phyloP scores from a whole-genome alignment of 2,888 invertebrate species.

The Folsomia candida region DNA sequence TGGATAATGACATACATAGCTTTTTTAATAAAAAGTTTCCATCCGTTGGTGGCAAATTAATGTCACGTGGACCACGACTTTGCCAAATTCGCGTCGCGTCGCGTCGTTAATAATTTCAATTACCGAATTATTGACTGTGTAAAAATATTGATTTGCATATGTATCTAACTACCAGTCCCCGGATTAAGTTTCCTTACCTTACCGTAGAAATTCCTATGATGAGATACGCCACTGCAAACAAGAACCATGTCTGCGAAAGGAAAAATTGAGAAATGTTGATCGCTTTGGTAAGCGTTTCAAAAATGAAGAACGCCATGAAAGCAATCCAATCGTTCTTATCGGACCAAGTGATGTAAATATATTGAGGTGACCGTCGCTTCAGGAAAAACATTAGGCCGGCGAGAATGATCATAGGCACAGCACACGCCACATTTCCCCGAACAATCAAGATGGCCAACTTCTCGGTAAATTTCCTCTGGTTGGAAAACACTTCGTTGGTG shows the following conservation, averaged over 20 bases:
- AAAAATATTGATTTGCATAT: not conserved
- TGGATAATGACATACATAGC: too few species aligned
- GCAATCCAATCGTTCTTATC: not conserved
- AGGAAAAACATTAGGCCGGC: not conserved
- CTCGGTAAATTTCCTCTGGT: not conserved
- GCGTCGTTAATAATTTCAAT: too few species aligned
- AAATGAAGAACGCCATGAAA: not conserved
- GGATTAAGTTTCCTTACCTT: not conserved
- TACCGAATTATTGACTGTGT: not conserved
- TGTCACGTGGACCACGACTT: too few species aligned
- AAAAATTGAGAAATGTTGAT: not conserved
- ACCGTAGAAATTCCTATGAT: not conserved
- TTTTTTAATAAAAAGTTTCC: too few species aligned
- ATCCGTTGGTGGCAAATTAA: too few species aligned
- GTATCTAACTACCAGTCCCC: not conserved
- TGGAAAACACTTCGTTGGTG: too few species aligned
- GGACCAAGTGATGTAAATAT: not conserved
- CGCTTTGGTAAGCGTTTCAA: not conserved
- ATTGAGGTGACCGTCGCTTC: not conserved
- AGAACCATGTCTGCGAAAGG: not conserved
- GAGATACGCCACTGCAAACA: not conserved
- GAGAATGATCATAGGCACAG: not conserved
- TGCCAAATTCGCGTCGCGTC: too few species aligned
- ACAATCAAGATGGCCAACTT: not conserved
- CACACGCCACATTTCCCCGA: not conserved